Evolutionary conservation across 2,797 vertebrate species (phyloP), one percentile per base, ranked within the genome.

Genomic region (Enteromius afrohamiltoni): DNA sequence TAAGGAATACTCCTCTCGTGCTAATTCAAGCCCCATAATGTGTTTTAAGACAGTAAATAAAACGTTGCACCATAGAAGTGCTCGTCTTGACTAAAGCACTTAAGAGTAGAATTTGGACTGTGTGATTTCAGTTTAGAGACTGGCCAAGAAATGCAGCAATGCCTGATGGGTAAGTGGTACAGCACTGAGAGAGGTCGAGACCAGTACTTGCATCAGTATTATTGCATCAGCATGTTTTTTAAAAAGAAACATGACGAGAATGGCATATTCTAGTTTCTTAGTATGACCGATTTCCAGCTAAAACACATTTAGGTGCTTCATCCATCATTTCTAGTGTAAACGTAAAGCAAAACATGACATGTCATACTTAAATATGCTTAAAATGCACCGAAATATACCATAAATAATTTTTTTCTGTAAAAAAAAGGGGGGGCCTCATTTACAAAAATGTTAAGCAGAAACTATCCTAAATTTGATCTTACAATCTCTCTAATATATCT

Each of bases 151-250:
- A 49, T 80, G 80, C 73, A 80, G 70, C 82, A 67, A 60, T 69
- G 85, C 79, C 60, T 68, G 73, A 84, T 77, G 80, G 87, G 51
- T 80, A 71, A 79, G 65, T 73, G 71, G 42, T 83, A 83, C 76
- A 85, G 75, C 71, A 83, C 86, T 71, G n/a, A 68, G 68, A 34
- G 45, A 64, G 51, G 62, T 68, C 42, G 69, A 80, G 29, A 85
- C 51, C 74, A 76, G 65, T 77, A 49, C 78, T 73, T 82, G 51
- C 62, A 62, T 64, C 31, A n/a, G 45, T 49, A 26, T 85, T 87
- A 87, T 88, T 87, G 87, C 84, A 87, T 87, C 40, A 49, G 76
- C 70, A 74, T 17, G 64, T 14, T 69, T 37, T 83, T 47, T 51
- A 21, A 40, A 62, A 68, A 65, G 45, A 60, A 86, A 51, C 68